Evolutionary conservation across 2,797 vertebrate species (phyloP).

Genomic region (Lateolabrax maculatus): DNA sequence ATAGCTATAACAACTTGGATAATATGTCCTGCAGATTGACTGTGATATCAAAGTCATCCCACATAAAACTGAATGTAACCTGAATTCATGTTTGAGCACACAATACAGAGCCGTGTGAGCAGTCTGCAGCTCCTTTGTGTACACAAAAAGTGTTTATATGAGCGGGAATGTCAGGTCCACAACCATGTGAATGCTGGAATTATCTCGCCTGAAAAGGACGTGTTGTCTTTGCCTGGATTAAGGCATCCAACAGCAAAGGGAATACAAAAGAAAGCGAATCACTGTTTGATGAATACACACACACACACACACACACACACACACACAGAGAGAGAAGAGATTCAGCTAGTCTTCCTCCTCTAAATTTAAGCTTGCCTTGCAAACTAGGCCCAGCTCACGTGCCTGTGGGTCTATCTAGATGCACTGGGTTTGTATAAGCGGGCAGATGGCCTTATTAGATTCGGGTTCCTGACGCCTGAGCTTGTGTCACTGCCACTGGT

Average conservation of each 20-base stretch:
- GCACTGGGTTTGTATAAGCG: slow-evolving; percentile 23
- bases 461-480: slow-evolving; percentile 46
- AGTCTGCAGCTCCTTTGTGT: slow-evolving; percentile 3
- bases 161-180: not conserved
- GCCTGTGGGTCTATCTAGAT: not conserved
- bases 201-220: slow-evolving; percentile 4
- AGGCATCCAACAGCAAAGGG: not conserved
- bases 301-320: not conserved
- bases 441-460: slow-evolving; percentile 65
- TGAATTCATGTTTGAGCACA: not conserved
- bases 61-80: not conserved
- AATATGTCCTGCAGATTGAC: not conserved
- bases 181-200: slow-evolving; percentile 11
- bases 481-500: slow-evolving; percentile 44
- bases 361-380: slow-evolving; percentile 3
- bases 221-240: slow-evolving; percentile 19
- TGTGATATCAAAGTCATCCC: not conserved
- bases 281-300: slow-evolving; percentile 28
- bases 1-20: not conserved
- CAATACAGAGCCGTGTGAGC: too few species aligned
- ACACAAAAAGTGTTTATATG: not conserved
- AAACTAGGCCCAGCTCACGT: slow-evolving; percentile 13
- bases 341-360: not conserved
- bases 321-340: not conserved
- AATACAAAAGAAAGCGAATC: slow-evolving; percentile 8